These are phyloP conservation scores for Notarius lentiginosus DNA, from an alignment of 2,113 vertebrate genomes.

Conservation along the genomic window DNA sequence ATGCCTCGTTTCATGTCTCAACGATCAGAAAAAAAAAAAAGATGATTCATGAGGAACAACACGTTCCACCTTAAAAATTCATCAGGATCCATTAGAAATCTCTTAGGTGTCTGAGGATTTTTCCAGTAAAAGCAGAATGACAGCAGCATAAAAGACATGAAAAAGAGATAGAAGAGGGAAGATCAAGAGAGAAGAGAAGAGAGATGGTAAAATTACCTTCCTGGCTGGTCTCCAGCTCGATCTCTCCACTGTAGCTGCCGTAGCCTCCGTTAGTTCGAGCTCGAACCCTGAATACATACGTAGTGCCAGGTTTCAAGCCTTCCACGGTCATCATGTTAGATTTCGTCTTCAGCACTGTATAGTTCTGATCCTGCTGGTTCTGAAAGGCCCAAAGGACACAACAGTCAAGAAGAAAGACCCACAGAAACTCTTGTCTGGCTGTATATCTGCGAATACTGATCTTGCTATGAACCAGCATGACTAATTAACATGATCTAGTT, in stretches of 20 bases:
- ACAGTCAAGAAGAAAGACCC: background rate
- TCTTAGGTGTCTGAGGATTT: background rate
- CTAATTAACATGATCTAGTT: background rate
- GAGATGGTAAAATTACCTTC: slow-evolving; percentile 66
- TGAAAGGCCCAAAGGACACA: slow-evolving; percentile 51
- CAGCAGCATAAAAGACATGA: background rate
- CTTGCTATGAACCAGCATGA: background rate
- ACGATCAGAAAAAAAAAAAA: background rate
- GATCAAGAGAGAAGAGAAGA: background rate
- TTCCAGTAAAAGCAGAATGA: background rate
- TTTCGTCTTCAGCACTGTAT: slow-evolving; percentile 79
- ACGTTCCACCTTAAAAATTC: background rate
- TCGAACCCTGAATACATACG: slow-evolving; percentile 79
- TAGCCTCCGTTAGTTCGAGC: slow-evolving; percentile 77
- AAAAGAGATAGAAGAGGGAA: background rate
- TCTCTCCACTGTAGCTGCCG: slow-evolving; percentile 79
- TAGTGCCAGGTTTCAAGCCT: slow-evolving; percentile 79
- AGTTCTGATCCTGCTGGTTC: slow-evolving; percentile 83
- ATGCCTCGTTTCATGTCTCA: background rate
- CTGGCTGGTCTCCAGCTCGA: slow-evolving; percentile 80
- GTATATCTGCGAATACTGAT: background rate
- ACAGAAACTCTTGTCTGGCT: background rate
- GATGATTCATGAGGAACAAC: background rate
- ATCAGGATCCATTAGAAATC: background rate
- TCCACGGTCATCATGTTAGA: slow-evolving; percentile 82